Percentiles rank a stretch among this genome's conserved stretches.
Conservation (phyloP, 37 sponge, comb jelly and placozoan genomes). For the Theonella swinhoei region DNA sequence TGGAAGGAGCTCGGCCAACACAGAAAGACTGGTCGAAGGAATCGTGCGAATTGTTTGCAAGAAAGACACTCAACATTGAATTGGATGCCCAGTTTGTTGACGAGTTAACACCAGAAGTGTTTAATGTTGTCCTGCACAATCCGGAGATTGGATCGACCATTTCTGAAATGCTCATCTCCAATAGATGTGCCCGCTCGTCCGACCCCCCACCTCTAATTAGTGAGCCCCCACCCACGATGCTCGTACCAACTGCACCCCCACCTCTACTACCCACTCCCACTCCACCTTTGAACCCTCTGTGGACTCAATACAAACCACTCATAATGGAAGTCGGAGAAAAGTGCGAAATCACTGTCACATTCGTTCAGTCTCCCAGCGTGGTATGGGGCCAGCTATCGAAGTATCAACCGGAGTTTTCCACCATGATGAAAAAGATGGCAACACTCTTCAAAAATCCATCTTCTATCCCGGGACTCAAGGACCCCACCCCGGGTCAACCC, state of each 20-base stretch:
- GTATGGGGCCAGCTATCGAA: constrained; percentile 71
- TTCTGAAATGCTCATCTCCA: not conserved
- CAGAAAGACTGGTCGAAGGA: constrained; percentile 12
- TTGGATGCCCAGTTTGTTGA: constrained; percentile 9
- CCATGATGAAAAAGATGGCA: constrained; percentile 15
- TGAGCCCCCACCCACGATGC: not conserved
- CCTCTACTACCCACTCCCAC: not conserved
- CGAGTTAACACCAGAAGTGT: constrained; percentile 21
- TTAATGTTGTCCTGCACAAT: constrained; percentile 10
- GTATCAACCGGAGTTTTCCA: constrained; percentile 4
- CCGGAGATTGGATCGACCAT: not conserved
- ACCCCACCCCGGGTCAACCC: constrained; percentile 1
- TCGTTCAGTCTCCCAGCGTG: constrained; percentile 54
- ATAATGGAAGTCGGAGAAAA: constrained; percentile 15
- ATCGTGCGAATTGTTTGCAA: constrained; percentile 13
- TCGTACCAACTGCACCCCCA: not conserved
- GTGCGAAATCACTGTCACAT: constrained; percentile 39
- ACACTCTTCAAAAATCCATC: not conserved
- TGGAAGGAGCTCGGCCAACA: constrained; percentile 48
- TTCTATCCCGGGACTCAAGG: not conserved
- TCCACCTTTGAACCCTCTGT: too few relatives aligned
- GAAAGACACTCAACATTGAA: not conserved
- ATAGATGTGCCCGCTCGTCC: not conserved
- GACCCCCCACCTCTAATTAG: not conserved
- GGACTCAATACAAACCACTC: constrained; percentile 5